A percentile compares a stretch with the other conserved stretches of the same genome.
phyloP scores from a whole-genome alignment of 2,113 vertebrate genomes.

The Psilopsiagon aymara region DNA sequence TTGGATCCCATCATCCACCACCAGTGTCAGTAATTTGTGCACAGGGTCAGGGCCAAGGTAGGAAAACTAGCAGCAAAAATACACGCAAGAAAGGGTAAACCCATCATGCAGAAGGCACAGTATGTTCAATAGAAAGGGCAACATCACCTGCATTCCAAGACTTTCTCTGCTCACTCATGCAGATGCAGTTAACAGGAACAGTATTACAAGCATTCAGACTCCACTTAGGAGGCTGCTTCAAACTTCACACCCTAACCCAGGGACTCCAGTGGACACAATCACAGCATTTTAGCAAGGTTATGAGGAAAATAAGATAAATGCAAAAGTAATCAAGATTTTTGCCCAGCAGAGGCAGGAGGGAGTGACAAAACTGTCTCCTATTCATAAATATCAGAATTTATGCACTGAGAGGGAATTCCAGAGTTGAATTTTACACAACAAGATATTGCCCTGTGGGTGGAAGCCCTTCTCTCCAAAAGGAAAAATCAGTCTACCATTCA shows the following conservation, averaged over 20 bases:
- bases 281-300: background rate
- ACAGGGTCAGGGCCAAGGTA: constrained; percentile 94
- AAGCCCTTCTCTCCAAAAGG: background rate
- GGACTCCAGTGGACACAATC: background rate
- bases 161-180: background rate
- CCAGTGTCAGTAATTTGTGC: constrained; percentile 92
- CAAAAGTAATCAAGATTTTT: background rate
- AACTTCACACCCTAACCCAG: background rate
- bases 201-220: background rate
- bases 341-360: background rate
- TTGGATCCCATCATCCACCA: constrained; percentile 98
- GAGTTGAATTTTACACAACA: background rate
- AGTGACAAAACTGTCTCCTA: background rate
- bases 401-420: background rate
- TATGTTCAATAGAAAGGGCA: constrained; percentile 6
- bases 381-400: background rate
- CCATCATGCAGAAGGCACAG: constrained; percentile 40
- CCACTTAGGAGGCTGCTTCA: background rate
- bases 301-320: background rate
- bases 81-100: constrained; percentile 63
- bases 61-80: constrained; percentile 84
- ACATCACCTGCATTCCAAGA: background rate
- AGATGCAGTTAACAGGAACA: background rate
- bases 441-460: background rate
- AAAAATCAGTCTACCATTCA: background rate